Conservation (phyloP, 2,888 invertebrate genomes). For the Imbricaverruca yamaguchii region DNA sequence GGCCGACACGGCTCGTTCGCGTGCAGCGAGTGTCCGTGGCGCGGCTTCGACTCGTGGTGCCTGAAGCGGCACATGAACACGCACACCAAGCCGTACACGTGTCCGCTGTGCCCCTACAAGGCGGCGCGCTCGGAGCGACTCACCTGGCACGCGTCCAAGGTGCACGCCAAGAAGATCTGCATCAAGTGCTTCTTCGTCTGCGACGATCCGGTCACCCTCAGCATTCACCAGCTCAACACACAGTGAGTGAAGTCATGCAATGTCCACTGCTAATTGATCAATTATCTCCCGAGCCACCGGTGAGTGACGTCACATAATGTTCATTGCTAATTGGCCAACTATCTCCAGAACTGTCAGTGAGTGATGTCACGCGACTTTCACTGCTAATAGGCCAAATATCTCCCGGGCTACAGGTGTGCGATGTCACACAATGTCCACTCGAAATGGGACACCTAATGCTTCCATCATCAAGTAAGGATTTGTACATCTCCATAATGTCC, state of each 20-base stretch:
- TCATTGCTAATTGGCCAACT: no score
- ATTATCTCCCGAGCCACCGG: no score
- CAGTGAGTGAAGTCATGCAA: background rate
- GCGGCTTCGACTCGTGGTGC: constrained; percentile 89
- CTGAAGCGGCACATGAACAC: constrained; percentile 85
- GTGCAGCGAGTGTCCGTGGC: constrained; percentile 87
- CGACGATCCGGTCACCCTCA: constrained; percentile 57
- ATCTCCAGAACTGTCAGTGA: no score
- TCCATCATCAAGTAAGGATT: no score
- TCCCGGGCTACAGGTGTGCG: no score
- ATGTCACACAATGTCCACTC: no score
- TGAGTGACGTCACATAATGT: no score
- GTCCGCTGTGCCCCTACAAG: constrained; percentile 85
- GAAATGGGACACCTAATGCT: no score
- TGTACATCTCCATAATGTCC: no score
- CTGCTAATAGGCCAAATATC: no score
- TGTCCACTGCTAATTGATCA: background rate
- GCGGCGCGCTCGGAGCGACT: constrained; percentile 83
- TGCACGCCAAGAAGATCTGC: constrained; percentile 84
- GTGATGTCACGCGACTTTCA: no score
- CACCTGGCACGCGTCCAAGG: constrained; percentile 81
- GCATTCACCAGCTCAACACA: background rate
- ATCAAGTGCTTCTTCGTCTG: constrained; percentile 79
- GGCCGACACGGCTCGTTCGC: constrained; percentile 61
- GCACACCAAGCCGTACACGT: constrained; percentile 84